Evolutionary conservation across 2,113 vertebrate genomes (phyloP).

Genomic region (Gobio gobio): DNA sequence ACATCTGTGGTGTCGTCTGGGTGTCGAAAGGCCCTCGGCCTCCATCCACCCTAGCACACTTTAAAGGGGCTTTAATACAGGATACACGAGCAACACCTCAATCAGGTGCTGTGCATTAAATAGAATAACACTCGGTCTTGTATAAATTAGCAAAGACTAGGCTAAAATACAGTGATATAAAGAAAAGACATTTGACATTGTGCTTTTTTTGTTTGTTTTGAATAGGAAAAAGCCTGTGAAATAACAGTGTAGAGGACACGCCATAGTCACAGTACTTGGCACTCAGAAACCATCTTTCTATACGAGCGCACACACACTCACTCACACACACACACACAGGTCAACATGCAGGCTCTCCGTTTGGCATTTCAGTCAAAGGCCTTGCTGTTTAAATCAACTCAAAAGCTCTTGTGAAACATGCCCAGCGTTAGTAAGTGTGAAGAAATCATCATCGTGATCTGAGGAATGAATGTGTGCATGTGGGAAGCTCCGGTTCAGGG

Average conservation of each 20-base stretch:
- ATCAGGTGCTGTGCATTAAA: conserved; percentile 74
- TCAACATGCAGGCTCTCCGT: conserved; percentile 72
- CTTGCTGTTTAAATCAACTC: conserved; percentile 67
- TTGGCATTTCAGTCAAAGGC: conserved; percentile 72
- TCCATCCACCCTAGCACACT: conserved; percentile 67
- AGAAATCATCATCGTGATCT: not conserved
- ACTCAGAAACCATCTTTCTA: conserved; percentile 73
- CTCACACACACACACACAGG: conserved; percentile 57
- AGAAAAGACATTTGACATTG: conserved; percentile 71
- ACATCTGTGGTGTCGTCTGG: conserved; percentile 51
- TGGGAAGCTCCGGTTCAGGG: not conserved
- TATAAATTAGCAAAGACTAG: conserved; percentile 76
- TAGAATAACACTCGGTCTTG: conserved; percentile 71
- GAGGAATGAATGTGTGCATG: not conserved
- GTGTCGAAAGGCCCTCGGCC: conserved; percentile 66
- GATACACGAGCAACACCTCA: conserved; percentile 69
- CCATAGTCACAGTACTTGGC: conserved; percentile 72
- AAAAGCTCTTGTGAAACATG: conserved; percentile 68
- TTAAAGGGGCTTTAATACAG: conserved; percentile 74
- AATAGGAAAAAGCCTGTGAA: conserved; percentile 59
- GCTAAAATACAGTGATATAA: conserved; percentile 69
- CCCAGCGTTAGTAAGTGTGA: conserved; percentile 52
- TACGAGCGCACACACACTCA: conserved; percentile 21
- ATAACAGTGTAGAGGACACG: conserved; percentile 62
- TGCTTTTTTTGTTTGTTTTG: conserved; percentile 69